Percentiles rank a stretch among this genome's conserved stretches.
Conservation (phyloP, 2,888 invertebrate genomes). For the Ganaspis brasiliensis region DNA sequence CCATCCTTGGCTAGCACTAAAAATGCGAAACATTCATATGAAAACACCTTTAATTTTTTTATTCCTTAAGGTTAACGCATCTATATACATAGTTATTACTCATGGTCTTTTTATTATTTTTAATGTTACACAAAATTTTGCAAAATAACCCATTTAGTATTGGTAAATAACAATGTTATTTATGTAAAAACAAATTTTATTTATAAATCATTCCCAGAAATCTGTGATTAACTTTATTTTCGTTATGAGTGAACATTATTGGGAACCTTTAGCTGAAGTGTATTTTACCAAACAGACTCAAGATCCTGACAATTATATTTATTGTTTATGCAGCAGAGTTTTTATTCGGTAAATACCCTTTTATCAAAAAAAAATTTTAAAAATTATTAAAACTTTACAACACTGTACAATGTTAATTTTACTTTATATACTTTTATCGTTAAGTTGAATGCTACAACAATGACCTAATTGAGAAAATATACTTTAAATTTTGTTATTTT, state of each 20-base stretch:
- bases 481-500: no score
- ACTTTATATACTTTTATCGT: constrained; percentile 20
- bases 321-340: constrained; percentile 87
- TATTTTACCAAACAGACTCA: constrained; percentile 81
- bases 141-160: background rate
- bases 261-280: constrained; percentile 87
- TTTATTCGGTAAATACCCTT: constrained; percentile 84
- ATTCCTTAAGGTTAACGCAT: no score
- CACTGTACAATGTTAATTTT: background rate
- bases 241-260: constrained; percentile 82
- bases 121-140: background rate
- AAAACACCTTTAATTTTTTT: no score
- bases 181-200: background rate
- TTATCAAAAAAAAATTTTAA: background rate
- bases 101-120: no score
- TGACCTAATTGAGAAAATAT: no score
- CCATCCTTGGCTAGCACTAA: no score
- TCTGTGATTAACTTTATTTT: constrained; percentile 16
- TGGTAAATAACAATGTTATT: constrained; percentile 4
- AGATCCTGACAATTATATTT: constrained; percentile 83
- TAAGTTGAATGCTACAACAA: no score
- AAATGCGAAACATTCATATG: no score
- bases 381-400: background rate
- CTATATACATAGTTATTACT: no score
- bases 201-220: background rate